phyloP scores from a whole-genome alignment of 2,888 invertebrate genomes.

The Anodontia alba region DNA sequence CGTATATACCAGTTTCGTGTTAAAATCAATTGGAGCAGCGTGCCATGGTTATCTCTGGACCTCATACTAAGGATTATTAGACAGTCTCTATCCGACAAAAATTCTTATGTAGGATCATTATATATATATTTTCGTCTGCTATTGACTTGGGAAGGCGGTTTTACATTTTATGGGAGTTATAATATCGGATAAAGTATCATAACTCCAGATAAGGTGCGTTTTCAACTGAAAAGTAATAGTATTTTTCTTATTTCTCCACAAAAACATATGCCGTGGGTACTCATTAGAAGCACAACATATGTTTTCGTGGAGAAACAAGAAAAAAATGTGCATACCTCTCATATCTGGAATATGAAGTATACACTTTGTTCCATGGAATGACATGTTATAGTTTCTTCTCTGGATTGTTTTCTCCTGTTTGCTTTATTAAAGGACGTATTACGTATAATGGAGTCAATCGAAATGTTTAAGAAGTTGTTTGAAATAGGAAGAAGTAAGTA shows the following conservation, averaged over 20 bases:
- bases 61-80: not conserved
- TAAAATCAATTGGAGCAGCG: conserved; percentile 10
- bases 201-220: too few species aligned
- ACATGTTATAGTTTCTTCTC: not conserved
- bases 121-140: conserved; percentile 17
- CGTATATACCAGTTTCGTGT: not conserved
- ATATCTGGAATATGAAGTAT: too few species aligned
- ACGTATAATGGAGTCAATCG: conserved; percentile 46
- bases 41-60: not conserved
- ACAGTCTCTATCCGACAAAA: not conserved
- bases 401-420: not conserved
- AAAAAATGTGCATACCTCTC: too few species aligned
- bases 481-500: conserved; percentile 57
- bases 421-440: not conserved
- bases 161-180: conserved; percentile 12
- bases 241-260: too few species aligned
- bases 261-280: too few species aligned
- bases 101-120: not conserved
- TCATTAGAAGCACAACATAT: too few species aligned
- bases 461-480: conserved; percentile 54
- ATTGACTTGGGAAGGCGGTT: conserved; percentile 4
- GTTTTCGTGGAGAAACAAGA: too few species aligned
- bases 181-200: conserved; percentile 9
- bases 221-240: too few species aligned
- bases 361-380: conserved; percentile 7